Percentiles rank a stretch among this genome's conserved stretches.
phyloP scores from a whole-genome alignment of 2,797 vertebrate species.

The Galagoides demidoff region DNA sequence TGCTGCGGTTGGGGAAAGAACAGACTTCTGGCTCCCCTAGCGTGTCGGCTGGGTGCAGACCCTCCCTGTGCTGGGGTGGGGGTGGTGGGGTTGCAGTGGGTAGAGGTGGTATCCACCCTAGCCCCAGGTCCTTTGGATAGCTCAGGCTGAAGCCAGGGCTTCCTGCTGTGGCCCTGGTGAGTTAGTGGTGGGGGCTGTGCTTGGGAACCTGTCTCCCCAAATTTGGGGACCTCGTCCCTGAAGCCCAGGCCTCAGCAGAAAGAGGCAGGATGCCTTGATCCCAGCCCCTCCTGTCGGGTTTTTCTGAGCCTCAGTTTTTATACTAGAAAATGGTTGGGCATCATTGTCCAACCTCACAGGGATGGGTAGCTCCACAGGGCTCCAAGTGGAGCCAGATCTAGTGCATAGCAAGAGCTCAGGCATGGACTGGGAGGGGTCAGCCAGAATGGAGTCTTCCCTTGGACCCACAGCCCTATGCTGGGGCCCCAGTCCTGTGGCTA shows the following conservation, averaged over 20 bases:
- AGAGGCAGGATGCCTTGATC: background rate
- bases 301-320: background rate
- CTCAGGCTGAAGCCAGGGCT: background rate
- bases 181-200: background rate
- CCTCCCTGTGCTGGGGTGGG: conserved; percentile 29
- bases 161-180: background rate
- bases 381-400: background rate
- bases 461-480: background rate
- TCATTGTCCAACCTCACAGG: fast-evolving
- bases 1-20: conserved; percentile 17
- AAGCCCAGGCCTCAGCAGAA: background rate
- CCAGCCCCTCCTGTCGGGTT: background rate
- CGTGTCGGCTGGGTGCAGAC: background rate
- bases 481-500: background rate
- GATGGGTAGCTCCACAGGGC: background rate
- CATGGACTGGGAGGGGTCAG: background rate
- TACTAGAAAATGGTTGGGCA: background rate
- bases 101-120: background rate
- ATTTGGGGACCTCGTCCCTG: background rate
- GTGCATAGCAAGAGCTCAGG: background rate
- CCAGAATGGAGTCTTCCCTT: background rate
- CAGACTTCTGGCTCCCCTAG: conserved; percentile 58
- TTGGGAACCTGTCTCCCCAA: background rate
- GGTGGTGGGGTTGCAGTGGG: background rate
- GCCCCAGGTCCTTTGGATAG: background rate